phyloP scores from a whole-genome alignment of 2,113 vertebrate species.

The Caretta caretta region DNA sequence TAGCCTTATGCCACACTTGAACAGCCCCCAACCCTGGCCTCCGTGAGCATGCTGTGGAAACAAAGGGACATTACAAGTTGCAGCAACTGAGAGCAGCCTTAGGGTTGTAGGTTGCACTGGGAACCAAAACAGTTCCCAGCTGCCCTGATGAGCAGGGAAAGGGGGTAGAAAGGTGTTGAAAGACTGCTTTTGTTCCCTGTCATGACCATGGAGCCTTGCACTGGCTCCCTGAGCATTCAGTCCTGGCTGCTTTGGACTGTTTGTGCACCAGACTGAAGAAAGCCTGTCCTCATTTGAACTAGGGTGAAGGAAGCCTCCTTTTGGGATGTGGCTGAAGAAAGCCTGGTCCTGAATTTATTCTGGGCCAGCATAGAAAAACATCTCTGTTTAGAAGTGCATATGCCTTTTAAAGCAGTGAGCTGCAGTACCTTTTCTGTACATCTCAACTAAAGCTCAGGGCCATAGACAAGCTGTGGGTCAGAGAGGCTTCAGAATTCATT shows the following conservation, averaged over 20 bases:
- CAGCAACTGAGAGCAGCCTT: not conserved
- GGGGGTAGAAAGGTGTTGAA: not conserved
- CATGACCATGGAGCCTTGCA: not conserved
- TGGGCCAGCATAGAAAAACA: not conserved
- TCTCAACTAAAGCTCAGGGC: not conserved
- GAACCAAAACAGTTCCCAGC: not conserved
- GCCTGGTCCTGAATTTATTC: not conserved
- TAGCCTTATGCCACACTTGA: not conserved
- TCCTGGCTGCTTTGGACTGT: not conserved
- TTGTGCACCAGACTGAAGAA: not conserved
- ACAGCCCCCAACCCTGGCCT: not conserved
- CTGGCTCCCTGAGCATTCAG: not conserved
- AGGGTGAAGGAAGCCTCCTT: not conserved
- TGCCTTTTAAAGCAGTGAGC: no score
- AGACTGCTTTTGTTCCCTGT: not conserved
- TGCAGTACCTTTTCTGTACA: not conserved
- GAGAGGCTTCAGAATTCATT: not conserved
- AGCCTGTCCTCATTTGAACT: not conserved
- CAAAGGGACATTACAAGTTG: not conserved
- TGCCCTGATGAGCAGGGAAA: accelerated
- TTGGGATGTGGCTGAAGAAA: not conserved
- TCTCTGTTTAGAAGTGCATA: not conserved
- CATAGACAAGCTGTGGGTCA: not conserved
- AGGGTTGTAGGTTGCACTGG: not conserved
- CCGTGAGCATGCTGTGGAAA: not conserved